Evolutionary conservation across 2,797 vertebrate genomes (phyloP).

Genomic region (Arnoldichthys spilopterus): DNA sequence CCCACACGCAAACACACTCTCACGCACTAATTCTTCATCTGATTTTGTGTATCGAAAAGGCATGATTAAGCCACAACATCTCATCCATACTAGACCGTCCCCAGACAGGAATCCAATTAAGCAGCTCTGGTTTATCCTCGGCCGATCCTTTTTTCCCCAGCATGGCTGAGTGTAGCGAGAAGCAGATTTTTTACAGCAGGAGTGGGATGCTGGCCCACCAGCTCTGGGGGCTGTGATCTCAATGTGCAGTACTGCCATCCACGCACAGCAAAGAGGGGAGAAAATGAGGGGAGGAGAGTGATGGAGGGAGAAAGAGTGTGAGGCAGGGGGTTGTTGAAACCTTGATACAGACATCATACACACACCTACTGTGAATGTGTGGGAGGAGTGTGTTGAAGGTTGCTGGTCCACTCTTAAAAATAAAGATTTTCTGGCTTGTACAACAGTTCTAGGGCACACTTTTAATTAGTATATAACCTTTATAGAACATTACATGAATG

Average conservation of each 20-base stretch:
- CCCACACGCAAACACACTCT: not conserved
- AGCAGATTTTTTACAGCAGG: conserved; percentile 57
- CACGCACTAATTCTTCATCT: conserved; percentile 28
- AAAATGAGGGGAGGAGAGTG: not conserved
- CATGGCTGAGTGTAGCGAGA: conserved; percentile 32
- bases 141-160: conserved; percentile 51
- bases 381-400: not conserved
- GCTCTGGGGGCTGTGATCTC: conserved; percentile 52
- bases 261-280: not conserved
- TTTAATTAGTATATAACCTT: not conserved
- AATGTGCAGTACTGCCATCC: conserved; percentile 32
- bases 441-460: not conserved
- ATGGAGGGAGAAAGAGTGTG: not conserved
- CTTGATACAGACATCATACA: conserved; percentile 41
- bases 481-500: not conserved
- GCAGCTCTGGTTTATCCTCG: conserved; percentile 56
- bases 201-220: conserved; percentile 52
- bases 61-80: conserved; percentile 20
- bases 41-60: conserved; percentile 37
- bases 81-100: conserved; percentile 44
- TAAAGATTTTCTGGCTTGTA: not conserved
- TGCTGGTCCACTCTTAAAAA: not conserved
- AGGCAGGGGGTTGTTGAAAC: not conserved
- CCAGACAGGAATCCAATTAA: conserved; percentile 61
- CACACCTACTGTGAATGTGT: not conserved